Evolutionary conservation across 2,888 invertebrate species (phyloP).

Genomic region (Temnothorax rugatulus): DNA sequence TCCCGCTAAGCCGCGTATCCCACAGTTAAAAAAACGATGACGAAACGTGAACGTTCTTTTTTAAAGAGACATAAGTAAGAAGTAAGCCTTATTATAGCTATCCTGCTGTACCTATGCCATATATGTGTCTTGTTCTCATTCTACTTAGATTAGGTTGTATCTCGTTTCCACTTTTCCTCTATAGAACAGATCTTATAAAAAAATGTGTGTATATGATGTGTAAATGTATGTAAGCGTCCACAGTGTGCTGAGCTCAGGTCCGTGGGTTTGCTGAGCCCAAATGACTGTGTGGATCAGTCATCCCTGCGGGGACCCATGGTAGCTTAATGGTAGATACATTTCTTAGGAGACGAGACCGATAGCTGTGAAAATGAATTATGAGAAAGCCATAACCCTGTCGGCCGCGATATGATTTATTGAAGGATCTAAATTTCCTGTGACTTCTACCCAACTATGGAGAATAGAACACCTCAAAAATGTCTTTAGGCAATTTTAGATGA

Average conservation of each 20-base stretch:
- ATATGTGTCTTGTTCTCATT: background rate
- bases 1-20: slow-evolving; percentile 33
- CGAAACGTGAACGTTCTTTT: slow-evolving; percentile 19
- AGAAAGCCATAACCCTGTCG: slow-evolving; percentile 22
- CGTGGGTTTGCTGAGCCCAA: slow-evolving; percentile 5
- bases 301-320: background rate
- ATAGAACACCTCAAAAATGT: background rate
- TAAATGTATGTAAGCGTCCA: slow-evolving; percentile 8
- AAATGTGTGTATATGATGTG: background rate
- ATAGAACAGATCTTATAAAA: background rate
- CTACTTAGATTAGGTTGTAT: background rate
- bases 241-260: background rate
- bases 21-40: slow-evolving; percentile 19
- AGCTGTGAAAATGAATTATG: slow-evolving; percentile 50
- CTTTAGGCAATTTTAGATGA: background rate
- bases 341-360: slow-evolving; percentile 20
- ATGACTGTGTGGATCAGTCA: slow-evolving; percentile 1
- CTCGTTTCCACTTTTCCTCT: background rate
- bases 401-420: slow-evolving; percentile 19
- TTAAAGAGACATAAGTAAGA: background rate
- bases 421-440: background rate
- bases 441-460: background rate
- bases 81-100: background rate
- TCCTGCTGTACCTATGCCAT: background rate
- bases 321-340: slow-evolving; percentile 16